Percentiles rank a stretch among this genome's conserved stretches.
Evolutionary conservation across 2,113 vertebrate genomes (phyloP).

Genomic region (Desmodus rotundus): DNA sequence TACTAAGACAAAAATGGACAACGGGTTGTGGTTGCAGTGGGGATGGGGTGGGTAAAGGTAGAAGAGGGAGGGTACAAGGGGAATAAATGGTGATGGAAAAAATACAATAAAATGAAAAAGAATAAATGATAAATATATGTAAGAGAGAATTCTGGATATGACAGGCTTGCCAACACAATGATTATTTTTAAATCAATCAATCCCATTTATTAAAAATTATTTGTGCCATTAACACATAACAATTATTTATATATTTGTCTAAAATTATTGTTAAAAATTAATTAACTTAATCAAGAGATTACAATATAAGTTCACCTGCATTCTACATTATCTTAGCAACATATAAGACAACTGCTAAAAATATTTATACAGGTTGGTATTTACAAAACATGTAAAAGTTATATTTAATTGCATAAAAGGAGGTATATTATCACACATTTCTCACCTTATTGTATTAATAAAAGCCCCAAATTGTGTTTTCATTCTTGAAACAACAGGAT

Average conservation of each 20-base stretch:
- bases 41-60: too few species aligned
- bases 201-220: not conserved
- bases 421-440: not conserved
- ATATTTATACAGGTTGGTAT: not conserved
- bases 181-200: not conserved
- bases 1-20: not conserved
- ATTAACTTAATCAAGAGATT: not conserved
- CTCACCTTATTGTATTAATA: not conserved
- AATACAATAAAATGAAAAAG: too few species aligned
- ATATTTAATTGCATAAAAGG: not conserved
- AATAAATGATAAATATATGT: not conserved
- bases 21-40: too few species aligned
- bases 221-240: not conserved
- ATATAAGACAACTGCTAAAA: not conserved
- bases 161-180: not conserved
- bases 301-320: not conserved
- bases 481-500: not conserved
- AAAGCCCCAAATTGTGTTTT: not conserved
- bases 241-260: not conserved
- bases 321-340: not conserved
- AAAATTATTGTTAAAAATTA: not conserved
- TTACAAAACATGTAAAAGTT: not conserved
- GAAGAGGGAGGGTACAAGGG: too few species aligned
- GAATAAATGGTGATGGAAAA: too few species aligned
- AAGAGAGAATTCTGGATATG: not conserved